These are phyloP conservation scores for Phaenicophaeus curvirostris DNA, from an alignment of 2,797 vertebrate genomes.

Conservation along the genomic window DNA sequence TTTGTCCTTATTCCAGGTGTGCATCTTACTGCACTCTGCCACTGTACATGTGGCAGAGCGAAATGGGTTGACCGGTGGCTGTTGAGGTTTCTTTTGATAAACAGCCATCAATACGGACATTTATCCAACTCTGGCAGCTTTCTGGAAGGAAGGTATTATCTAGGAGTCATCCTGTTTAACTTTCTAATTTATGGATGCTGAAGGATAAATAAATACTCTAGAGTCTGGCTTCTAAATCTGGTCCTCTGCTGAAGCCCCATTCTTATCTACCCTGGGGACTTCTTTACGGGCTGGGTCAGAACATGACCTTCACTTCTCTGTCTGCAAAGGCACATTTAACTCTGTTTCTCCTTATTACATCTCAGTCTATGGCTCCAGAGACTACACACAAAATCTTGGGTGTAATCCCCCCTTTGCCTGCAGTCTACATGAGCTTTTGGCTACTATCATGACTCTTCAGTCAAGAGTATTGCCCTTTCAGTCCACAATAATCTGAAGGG, in stretches of 20 bases:
- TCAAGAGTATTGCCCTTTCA: background rate
- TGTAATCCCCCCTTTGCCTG: background rate
- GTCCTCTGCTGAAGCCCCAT: background rate
- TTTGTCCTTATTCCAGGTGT: background rate
- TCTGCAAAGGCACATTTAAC: background rate
- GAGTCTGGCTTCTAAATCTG: background rate
- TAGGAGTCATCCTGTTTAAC: background rate
- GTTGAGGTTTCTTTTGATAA: background rate
- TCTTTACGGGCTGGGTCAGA: background rate
- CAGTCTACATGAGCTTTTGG: background rate
- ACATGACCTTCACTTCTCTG: background rate
- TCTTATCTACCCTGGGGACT: background rate
- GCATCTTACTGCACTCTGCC: background rate
- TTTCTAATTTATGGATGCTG: background rate
- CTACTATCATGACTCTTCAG: background rate
- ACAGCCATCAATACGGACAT: background rate
- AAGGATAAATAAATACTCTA: background rate
- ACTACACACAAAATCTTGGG: background rate
- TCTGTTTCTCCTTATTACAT: background rate
- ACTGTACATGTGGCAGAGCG: background rate
- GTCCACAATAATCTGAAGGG: background rate
- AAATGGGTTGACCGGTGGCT: background rate
- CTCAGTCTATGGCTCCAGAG: background rate
- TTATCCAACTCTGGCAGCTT: background rate
- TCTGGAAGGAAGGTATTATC: background rate